Conservation (phyloP, 64 coral and sea anemone species). For the Catalaphyllia jardinei region DNA sequence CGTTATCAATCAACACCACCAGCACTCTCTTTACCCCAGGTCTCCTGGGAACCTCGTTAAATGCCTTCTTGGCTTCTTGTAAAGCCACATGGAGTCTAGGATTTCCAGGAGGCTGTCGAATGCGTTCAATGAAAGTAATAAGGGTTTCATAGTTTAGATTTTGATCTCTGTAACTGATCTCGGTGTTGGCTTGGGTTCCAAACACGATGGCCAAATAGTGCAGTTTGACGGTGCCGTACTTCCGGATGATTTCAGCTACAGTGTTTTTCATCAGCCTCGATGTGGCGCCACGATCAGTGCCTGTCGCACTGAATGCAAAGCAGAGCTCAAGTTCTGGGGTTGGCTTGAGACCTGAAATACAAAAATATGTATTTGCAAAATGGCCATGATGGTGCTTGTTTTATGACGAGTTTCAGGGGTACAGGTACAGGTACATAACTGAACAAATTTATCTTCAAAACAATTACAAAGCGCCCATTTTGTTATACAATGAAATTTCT, state of each 20-base stretch:
- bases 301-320: conserved; percentile 75
- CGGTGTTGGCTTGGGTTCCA: conserved; percentile 55
- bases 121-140: conserved; percentile 21
- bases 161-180: conserved; percentile 50
- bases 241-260: conserved; percentile 50
- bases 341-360: conserved; percentile 45
- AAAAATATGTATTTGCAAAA: not conserved
- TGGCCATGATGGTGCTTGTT: not conserved
- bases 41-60: conserved; percentile 4
- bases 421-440: too few relatives aligned
- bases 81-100: conserved; percentile 65
- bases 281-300: conserved; percentile 25
- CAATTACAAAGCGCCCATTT: too few relatives aligned
- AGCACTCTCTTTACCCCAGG: conserved; percentile 66
- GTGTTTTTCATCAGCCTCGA: conserved; percentile 80
- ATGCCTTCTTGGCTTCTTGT: conserved; percentile 50
- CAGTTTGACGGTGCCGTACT: conserved; percentile 69
- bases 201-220: conserved; percentile 77
- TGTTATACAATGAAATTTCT: too few relatives aligned
- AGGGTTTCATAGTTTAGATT: conserved; percentile 36
- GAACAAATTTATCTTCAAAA: too few relatives aligned
- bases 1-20: conserved; percentile 60
- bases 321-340: conserved; percentile 73
- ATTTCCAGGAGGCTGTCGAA: conserved; percentile 38
- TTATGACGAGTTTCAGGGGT: too few relatives aligned